Conservation (phyloP, 2,888 invertebrate genomes). For the Drosophila nr. fundita region DNA sequence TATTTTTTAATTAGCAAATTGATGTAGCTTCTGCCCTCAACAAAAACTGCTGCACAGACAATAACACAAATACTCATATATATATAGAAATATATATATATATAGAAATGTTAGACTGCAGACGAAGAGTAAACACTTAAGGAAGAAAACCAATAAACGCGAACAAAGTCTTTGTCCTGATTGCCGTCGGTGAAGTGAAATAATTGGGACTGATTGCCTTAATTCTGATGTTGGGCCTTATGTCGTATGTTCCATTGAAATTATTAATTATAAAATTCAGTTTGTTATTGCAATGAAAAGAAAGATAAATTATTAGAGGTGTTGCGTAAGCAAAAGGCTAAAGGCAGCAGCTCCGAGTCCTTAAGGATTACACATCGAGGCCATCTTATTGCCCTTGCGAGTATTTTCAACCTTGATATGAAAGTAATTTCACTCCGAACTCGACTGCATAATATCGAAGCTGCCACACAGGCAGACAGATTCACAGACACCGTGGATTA, state of each 20-base stretch:
- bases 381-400: neutral
- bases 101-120: neutral
- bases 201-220: neutral
- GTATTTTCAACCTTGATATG: constrained; percentile 11
- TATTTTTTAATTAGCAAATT: constrained; percentile 31
- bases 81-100: neutral
- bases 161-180: constrained; percentile 6
- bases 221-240: neutral
- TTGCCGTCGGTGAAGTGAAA: constrained; percentile 4
- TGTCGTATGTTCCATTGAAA: neutral
- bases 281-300: neutral
- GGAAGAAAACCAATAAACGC: constrained; percentile 16
- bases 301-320: neutral
- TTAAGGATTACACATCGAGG: neutral
- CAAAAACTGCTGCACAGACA: constrained; percentile 4
- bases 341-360: neutral
- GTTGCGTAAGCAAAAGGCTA: neutral
- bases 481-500: neutral
- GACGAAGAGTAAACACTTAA: constrained; percentile 16
- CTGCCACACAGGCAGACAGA: constrained; percentile 16
- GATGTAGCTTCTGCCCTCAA: neutral
- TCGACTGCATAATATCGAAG: constrained; percentile 47
- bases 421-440: constrained; percentile 58
- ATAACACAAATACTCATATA: neutral
- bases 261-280: neutral